phyloP scores from a whole-genome alignment of 2,797 vertebrate species.

The Takifugu rubripes region DNA sequence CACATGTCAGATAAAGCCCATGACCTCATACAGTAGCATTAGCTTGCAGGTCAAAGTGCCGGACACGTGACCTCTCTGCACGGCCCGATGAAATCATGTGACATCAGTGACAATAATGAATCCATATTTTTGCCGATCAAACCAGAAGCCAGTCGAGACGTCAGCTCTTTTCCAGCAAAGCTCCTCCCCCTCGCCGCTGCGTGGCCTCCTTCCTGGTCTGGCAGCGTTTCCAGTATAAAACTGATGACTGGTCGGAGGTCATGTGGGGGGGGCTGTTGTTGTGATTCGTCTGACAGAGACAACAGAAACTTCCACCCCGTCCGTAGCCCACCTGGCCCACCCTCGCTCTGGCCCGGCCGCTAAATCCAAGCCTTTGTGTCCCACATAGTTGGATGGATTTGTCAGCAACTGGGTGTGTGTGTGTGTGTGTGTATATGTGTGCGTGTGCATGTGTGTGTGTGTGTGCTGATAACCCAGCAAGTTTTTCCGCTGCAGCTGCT shows the following conservation, averaged over 20 bases:
- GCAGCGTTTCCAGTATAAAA: slow-evolving; percentile 64
- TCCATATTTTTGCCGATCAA: slow-evolving; percentile 58
- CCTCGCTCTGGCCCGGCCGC: slow-evolving; percentile 53
- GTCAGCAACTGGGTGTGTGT: slow-evolving; percentile 59
- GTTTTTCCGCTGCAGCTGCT: slow-evolving; percentile 43
- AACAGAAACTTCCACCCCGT: slow-evolving; percentile 63
- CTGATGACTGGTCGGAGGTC: slow-evolving; percentile 68
- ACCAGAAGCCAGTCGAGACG: slow-evolving; percentile 45
- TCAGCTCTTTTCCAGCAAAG: slow-evolving; percentile 72
- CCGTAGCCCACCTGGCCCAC: slow-evolving; percentile 32
- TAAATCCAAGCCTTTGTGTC: slow-evolving; percentile 76
- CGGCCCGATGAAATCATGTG: too few relatives aligned
- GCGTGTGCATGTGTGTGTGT: slow-evolving; percentile 27
- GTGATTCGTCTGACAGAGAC: slow-evolving; percentile 71
- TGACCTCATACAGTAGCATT: too few relatives aligned
- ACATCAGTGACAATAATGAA: slow-evolving; percentile 11
- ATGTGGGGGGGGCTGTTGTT: slow-evolving; percentile 57
- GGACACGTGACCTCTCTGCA: too few relatives aligned
- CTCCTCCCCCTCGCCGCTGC: slow-evolving; percentile 8
- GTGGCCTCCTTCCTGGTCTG: slow-evolving; percentile 37
- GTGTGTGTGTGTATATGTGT: not conserved
- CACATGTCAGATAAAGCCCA: too few relatives aligned
- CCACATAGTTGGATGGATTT: slow-evolving; percentile 74
- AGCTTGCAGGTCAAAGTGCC: too few relatives aligned
- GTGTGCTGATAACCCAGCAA: slow-evolving; percentile 50